Conservation (phyloP, 2,888 invertebrate species). For the Dryadula phaetusa region DNA sequence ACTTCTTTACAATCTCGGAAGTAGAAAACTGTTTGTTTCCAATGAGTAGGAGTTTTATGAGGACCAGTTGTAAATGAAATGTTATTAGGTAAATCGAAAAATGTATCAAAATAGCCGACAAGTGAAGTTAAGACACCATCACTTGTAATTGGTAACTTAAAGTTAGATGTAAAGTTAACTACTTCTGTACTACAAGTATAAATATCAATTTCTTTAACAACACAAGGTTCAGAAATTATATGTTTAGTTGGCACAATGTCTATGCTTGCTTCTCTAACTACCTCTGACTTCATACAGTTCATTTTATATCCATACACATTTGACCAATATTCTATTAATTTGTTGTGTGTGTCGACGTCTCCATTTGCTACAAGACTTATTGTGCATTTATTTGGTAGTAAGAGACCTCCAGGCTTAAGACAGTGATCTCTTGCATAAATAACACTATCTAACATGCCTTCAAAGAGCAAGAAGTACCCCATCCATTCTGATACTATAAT, state of each 20-base stretch:
- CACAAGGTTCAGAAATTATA: conserved; percentile 87
- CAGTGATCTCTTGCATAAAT: conserved; percentile 94
- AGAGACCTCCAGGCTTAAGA: conserved; percentile 89
- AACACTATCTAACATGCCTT: conserved; percentile 98
- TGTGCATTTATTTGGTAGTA: conserved; percentile 94
- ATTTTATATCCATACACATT: conserved; percentile 97
- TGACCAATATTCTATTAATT: conserved; percentile 93
- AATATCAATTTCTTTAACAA: conserved; percentile 90
- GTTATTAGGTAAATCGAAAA: conserved; percentile 88
- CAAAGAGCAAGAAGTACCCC: conserved; percentile 98
- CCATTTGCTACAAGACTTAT: conserved; percentile 92
- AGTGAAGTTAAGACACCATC: conserved; percentile 90
- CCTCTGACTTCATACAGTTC: conserved; percentile 94
- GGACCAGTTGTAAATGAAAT: conserved; percentile 93
- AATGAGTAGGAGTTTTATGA: conserved; percentile 90
- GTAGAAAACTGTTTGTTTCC: conserved; percentile 97
- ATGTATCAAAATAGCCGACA: conserved; percentile 96
- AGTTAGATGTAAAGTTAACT: conserved; percentile 89
- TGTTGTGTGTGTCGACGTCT: conserved; percentile 89
- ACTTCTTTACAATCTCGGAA: conserved; percentile 89
- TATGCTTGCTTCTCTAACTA: conserved; percentile 88
- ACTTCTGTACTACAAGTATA: conserved; percentile 88
- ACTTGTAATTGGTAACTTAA: conserved; percentile 86
- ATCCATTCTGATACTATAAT: conserved; percentile 99
- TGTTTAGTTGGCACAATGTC: conserved; percentile 80